Evolutionary conservation across 2,888 invertebrate genomes (phyloP), one percentile per base, ranked within the genome.

Genomic region (Synergus japonicus): DNA sequence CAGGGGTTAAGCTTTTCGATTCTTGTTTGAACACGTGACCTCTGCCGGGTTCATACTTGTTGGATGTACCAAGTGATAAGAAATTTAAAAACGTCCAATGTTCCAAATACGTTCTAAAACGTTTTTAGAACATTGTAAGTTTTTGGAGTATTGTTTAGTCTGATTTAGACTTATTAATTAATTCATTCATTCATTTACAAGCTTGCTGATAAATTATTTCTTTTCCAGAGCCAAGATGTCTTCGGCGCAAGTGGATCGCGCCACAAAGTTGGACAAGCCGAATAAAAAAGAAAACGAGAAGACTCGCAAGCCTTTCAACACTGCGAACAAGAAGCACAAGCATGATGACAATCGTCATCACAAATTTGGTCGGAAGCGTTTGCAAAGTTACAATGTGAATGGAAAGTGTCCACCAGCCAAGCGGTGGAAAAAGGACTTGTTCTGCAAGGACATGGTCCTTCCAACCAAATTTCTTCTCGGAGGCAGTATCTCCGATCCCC

Each of bases 401-500:
- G 95, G 95, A 3, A 97, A 97, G 90, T 95, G 95, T 90, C 93
- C 96, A 73, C 95, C 96, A 0, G 95, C 95, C 87, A 96, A 96
- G 88, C 94, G 96, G 79, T 94, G 96, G 76, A 95, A 96, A 84
- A 96, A 96, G 88, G 95, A 96, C 85, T 91, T 90, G n/a, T 94
- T 94, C 78, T 58, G 58, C 58, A 49, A 49, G 22, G 69, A 22
- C 15, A 95, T 96, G 85, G 96, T 97, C 87, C 96, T 97, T 77
- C 98, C 98, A 0, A 97, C 97, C 0, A 98, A 98, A 92, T 98
- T 99, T 92, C 93, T 98, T 5, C 94, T 98, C 2, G 99, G 98
- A 66, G 99, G 98, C 10, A 98, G 98, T 92, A 98, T 98, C 85
- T 96, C 96, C 85, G 99, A 99, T 93, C 99, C 98, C 0, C 93